Conservation (phyloP, 2,113 vertebrate species). For the Prunella fulvescens region DNA sequence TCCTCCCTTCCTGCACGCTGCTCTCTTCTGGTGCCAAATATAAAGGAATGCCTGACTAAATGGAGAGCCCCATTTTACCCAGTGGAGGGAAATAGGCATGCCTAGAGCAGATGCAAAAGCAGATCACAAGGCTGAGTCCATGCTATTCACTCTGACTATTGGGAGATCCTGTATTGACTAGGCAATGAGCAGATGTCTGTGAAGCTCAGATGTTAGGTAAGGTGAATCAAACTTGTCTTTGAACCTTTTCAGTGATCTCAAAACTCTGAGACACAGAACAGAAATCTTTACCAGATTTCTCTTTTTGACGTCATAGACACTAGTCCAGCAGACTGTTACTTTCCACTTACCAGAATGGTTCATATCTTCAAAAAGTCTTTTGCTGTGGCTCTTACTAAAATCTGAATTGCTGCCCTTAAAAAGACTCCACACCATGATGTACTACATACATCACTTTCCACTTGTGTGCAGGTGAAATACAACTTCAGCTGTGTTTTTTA, state of each 20-base stretch:
- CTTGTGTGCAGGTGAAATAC: not conserved
- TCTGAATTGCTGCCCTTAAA: not conserved
- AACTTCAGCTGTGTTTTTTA: not conserved
- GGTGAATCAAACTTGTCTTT: not conserved
- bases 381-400: not conserved
- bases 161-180: not conserved
- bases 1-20: not conserved
- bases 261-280: not conserved
- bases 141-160: not conserved
- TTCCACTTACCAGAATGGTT: not conserved
- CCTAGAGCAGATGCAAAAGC: not conserved
- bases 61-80: not conserved
- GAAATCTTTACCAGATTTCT: not conserved
- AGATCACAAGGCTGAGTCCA: not conserved
- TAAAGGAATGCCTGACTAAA: not conserved
- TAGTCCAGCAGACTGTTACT: not conserved
- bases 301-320: not conserved
- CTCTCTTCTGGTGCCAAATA: not conserved
- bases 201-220: not conserved
- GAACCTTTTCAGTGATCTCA: not conserved
- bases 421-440: not conserved
- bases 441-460: not conserved
- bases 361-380: not conserved
- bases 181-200: not conserved
- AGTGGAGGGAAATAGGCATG: not conserved